Evolutionary conservation across 2,888 invertebrate genomes (phyloP).

Genomic region (Boloria euphrosyne): DNA sequence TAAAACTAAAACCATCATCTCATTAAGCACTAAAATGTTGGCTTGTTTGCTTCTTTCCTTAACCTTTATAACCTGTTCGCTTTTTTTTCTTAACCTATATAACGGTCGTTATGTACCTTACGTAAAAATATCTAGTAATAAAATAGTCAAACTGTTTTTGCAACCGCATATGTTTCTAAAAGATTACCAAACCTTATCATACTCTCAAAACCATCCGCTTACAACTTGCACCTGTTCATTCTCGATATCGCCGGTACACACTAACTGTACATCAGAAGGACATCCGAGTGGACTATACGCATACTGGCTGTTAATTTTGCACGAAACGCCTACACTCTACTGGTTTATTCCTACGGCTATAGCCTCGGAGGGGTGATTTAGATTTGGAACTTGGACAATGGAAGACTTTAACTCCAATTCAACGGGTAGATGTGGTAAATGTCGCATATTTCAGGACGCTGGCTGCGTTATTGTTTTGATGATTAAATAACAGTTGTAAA

Average conservation of each 20-base stretch:
- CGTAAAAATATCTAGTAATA: no score
- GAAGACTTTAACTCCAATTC: constrained; percentile 50
- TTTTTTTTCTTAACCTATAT: no score
- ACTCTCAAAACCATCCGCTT: constrained; percentile 5
- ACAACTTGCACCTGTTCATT: constrained; percentile 28
- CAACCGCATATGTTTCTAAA: not conserved
- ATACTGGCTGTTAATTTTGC: constrained; percentile 63
- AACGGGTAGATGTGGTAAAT: constrained; percentile 43
- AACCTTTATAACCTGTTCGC: no score
- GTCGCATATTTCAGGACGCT: constrained; percentile 28
- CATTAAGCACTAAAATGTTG: no score
- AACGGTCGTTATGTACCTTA: no score
- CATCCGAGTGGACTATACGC: constrained; percentile 42
- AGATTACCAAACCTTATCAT: not conserved
- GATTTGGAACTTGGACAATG: constrained; percentile 47
- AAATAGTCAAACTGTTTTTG: no score
- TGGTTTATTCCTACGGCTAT: constrained; percentile 59
- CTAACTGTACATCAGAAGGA: constrained; percentile 56
- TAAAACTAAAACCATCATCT: no score
- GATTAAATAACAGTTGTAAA: constrained; percentile 13
- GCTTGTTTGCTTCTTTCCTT: no score
- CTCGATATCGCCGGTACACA: constrained; percentile 52
- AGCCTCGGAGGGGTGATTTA: constrained; percentile 57
- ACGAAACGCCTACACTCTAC: constrained; percentile 58
- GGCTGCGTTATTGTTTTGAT: constrained; percentile 31